Evolutionary conservation across 2,113 vertebrate genomes (phyloP).

Genomic region (Larimichthys polyactis): DNA sequence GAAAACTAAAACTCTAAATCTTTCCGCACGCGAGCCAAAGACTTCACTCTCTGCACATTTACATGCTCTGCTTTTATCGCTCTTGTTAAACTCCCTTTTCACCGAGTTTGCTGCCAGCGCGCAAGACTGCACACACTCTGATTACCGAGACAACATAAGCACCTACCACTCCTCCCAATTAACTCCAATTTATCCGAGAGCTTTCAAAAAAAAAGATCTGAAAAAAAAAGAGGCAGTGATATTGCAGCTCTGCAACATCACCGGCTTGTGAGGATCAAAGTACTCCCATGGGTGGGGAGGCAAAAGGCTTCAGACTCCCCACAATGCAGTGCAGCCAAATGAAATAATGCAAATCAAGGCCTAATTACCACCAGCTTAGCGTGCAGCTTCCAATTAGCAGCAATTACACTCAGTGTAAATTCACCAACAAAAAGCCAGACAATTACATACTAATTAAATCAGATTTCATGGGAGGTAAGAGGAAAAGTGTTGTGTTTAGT

Average conservation of each 20-base stretch:
- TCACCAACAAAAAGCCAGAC: conserved; percentile 88
- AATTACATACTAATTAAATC: conserved; percentile 90
- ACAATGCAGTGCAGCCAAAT: conserved; percentile 86
- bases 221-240: conserved; percentile 64
- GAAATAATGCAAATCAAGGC: conserved; percentile 91
- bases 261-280: conserved; percentile 85
- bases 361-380: conserved; percentile 93
- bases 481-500: conserved; percentile 38
- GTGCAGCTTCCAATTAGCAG: conserved; percentile 91
- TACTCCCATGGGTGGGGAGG: conserved; percentile 85
- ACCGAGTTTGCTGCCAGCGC: conserved; percentile 12
- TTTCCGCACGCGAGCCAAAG: neutral
- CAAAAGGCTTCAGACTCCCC: conserved; percentile 83
- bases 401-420: conserved; percentile 95
- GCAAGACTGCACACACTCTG: conserved; percentile 20
- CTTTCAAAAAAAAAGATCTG: conserved; percentile 73
- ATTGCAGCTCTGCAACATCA: conserved; percentile 78
- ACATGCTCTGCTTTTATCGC: conserved; percentile 26
- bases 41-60: neutral
- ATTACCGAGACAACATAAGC: conserved; percentile 43
- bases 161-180: conserved; percentile 72
- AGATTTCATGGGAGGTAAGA: conserved; percentile 57
- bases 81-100: conserved; percentile 26
- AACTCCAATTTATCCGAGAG: conserved; percentile 78
- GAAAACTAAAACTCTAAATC: neutral